These are phyloP conservation scores for Spodoptera littoralis DNA, from an alignment of 2,888 invertebrate species.

Conservation along the genomic window DNA sequence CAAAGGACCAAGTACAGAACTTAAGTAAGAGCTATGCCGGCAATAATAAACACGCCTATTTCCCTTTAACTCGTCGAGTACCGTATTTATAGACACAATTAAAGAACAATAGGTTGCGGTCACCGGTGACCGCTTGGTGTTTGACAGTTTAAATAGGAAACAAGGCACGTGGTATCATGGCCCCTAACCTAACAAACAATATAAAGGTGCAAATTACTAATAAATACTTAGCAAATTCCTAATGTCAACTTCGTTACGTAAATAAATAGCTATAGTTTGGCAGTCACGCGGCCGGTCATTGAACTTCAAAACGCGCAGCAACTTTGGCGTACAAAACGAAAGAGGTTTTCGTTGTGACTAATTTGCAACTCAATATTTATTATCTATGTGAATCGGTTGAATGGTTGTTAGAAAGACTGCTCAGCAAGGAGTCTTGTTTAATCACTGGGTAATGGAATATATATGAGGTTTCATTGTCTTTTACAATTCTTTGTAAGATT, in stretches of 20 bases:
- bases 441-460: too few relatives aligned
- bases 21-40: too few relatives aligned
- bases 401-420: too few relatives aligned
- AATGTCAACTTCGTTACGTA: conserved; percentile 49
- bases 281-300: conserved; percentile 50
- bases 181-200: conserved; percentile 28
- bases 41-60: conserved; percentile 4
- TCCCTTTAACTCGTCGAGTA: too few relatives aligned
- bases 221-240: conserved; percentile 49
- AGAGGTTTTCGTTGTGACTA: conserved; percentile 37
- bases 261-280: conserved; percentile 47
- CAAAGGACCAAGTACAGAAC: too few relatives aligned
- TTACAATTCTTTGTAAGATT: too few relatives aligned
- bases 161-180: conserved; percentile 2
- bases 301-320: conserved; percentile 40
- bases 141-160: conserved; percentile 3
- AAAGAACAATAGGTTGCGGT: too few relatives aligned
- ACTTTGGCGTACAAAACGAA: conserved; percentile 21
- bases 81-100: too few relatives aligned
- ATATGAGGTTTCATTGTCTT: too few relatives aligned
- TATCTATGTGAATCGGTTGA: background rate
- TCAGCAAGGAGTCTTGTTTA: too few relatives aligned
- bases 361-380: conserved; percentile 44
- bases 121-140: too few relatives aligned
- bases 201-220: conserved; percentile 49